A percentile compares a stretch with the other conserved stretches of the same genome.
Evolutionary conservation across 2,797 vertebrate species (phyloP).

Genomic region (Thalassophryne amazonica): DNA sequence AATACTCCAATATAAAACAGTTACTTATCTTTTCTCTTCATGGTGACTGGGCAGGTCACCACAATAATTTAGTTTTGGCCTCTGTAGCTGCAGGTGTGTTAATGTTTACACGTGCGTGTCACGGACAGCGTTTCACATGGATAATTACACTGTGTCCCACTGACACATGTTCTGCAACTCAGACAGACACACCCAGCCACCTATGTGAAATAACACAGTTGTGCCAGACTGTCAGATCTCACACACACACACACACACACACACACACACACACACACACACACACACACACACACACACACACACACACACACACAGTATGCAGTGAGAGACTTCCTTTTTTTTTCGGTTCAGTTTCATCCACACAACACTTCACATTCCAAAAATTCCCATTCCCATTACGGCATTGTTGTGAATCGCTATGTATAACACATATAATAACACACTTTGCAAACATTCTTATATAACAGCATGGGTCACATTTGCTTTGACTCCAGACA

Average conservation of each 20-base stretch:
- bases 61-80: constrained; percentile 65
- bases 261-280: no score
- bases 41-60: constrained; percentile 28
- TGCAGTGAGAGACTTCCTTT: no score
- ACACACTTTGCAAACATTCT: no score
- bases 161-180: constrained; percentile 67
- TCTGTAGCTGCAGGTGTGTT: constrained; percentile 36
- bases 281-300: no score
- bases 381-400: no score
- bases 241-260: no score
- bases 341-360: no score
- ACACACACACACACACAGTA: no score
- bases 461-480: constrained; percentile 11
- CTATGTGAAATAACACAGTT: constrained; percentile 52
- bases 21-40: constrained; percentile 2
- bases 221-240: constrained; percentile 22
- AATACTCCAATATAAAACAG: constrained; percentile 28
- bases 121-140: constrained; percentile 60
- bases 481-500: constrained; percentile 32
- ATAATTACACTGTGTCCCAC: constrained; percentile 74
- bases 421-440: no score
- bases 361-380: no score
- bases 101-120: constrained; percentile 40
- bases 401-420: no score
- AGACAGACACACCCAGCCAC: constrained; percentile 56